Evolutionary conservation across 2,888 invertebrate species (phyloP).

Genomic region (Cephonodes hylas): DNA sequence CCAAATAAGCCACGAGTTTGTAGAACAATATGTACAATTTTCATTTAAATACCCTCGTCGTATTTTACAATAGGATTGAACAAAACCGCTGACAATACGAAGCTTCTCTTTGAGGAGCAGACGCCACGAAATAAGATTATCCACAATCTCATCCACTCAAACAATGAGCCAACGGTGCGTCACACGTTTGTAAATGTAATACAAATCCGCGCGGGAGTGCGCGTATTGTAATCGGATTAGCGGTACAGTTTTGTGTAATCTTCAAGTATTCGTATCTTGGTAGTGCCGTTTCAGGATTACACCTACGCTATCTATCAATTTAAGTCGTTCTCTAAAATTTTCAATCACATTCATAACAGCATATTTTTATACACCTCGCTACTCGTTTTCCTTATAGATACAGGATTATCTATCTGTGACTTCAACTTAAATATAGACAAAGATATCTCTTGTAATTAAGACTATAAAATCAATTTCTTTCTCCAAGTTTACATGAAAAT

Average conservation of each 20-base stretch:
- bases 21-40: background rate
- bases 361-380: too few relatives aligned
- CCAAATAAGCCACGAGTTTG: too few relatives aligned
- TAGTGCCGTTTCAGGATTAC: background rate
- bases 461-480: too few relatives aligned
- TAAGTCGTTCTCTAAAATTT: too few relatives aligned
- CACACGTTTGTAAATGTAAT: background rate
- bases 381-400: too few relatives aligned
- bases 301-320: too few relatives aligned
- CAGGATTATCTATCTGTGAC: too few relatives aligned
- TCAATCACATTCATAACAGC: too few relatives aligned
- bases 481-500: too few relatives aligned
- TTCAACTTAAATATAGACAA: too few relatives aligned
- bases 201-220: background rate
- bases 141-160: slow-evolving; percentile 1
- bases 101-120: background rate
- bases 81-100: background rate
- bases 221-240: background rate
- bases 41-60: background rate
- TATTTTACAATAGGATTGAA: background rate
- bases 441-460: too few relatives aligned
- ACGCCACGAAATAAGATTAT: background rate
- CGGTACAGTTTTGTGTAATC: background rate
- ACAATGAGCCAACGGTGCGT: background rate
- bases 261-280: background rate